Evolutionary conservation across 2,113 vertebrate genomes (phyloP), one percentile per base, ranked within the genome.

Genomic region (Paradisaea rubra): DNA sequence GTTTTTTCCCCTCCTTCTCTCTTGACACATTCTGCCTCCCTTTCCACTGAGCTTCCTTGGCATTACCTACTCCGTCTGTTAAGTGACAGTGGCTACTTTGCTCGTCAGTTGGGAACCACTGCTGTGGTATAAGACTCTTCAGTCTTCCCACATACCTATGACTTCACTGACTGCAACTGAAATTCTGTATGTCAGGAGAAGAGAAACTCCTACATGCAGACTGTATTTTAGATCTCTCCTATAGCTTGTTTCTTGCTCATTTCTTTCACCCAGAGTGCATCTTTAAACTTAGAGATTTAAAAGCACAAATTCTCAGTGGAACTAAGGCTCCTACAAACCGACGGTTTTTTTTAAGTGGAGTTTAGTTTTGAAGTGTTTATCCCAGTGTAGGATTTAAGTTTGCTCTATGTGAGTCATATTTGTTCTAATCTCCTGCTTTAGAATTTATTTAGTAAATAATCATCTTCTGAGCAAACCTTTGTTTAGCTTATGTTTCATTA

Each of bases 381-480:
- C 39, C 81, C 81, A 31, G 37, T 77, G 87, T 52, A 86, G 87
- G 74, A 91, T 91, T 94, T 83, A 49, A 81, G 47, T 84, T 94
- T 89, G 66, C 9, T 82, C 35, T 44, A 9, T 20, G 23, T 91
- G 89, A 95, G 50, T 95, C 93, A 86, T 71, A 72, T 88, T 93
- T 86, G 60, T 82, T 95, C 84, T 61, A 31, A 79, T 73, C 39
- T 19, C 13, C 39, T 3, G 1, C 68, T 87, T 53, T 69, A 87
- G 41, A 82, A 95, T 88, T 82, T 88, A 73, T 94, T 96, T 97
- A 80, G 42, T 91, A 91, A 95, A 94, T 66, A 92, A 81, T 19
- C 49, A 93, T 57, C 45, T 74, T 91, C 65, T 25, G 28, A 65
- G 50, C 2, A 82, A 59, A 63, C 21, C 45, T 93, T 91, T 89